A percentile compares a stretch with the other conserved stretches of the same genome.
phyloP scores from a whole-genome alignment of 2,888 invertebrate species.

The Noctuana brunneofusca region DNA sequence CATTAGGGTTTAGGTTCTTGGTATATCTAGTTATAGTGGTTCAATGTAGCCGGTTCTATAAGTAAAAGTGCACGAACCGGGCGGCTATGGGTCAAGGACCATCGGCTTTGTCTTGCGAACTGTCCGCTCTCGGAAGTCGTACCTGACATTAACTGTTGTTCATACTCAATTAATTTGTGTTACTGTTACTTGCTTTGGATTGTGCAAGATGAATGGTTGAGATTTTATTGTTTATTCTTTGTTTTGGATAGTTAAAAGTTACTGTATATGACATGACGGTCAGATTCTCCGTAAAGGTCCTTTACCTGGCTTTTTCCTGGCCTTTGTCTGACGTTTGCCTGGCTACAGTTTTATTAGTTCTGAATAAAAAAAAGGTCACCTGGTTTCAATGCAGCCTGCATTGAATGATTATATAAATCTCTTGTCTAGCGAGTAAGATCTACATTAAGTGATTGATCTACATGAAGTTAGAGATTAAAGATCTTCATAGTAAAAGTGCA shows the following conservation, averaged over 20 bases:
- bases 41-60: conserved; percentile 43
- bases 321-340: too few relatives aligned
- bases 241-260: too few relatives aligned
- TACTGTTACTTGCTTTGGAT: too few relatives aligned
- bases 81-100: conserved; percentile 67
- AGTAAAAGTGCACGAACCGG: conserved; percentile 66
- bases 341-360: too few relatives aligned
- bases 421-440: background rate
- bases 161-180: background rate
- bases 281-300: too few relatives aligned
- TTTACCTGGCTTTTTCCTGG: too few relatives aligned
- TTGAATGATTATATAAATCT: background rate
- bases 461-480: background rate
- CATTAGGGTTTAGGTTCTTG: conserved; percentile 17
- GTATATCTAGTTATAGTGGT: conserved; percentile 41
- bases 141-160: background rate
- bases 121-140: conserved; percentile 22
- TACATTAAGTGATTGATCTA: background rate
- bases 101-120: conserved; percentile 53
- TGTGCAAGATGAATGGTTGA: too few relatives aligned
- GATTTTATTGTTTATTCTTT: too few relatives aligned
- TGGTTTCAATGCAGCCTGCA: too few relatives aligned
- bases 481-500: conserved; percentile 6
- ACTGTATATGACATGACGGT: too few relatives aligned
- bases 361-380: too few relatives aligned